Evolutionary conservation across 2,113 vertebrate genomes (phyloP).

Genomic region (Gasterosteus nipponicus): DNA sequence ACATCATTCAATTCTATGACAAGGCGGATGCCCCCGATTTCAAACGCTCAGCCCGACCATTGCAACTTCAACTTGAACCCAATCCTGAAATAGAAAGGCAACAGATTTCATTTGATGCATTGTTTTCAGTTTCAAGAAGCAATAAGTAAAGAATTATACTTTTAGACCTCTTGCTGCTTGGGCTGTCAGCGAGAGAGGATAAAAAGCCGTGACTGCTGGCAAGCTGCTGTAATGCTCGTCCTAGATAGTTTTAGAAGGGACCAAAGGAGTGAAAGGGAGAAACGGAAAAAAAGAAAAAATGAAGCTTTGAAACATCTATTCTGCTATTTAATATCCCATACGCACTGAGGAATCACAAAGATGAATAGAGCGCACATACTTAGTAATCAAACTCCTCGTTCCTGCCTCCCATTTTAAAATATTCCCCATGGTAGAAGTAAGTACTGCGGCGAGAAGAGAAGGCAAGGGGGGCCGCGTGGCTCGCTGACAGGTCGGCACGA

Average conservation of each 20-base stretch:
- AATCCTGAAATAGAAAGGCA: conserved; percentile 39
- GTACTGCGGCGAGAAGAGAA: conserved; percentile 16
- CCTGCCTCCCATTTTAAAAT: conserved; percentile 35
- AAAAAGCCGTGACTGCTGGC: conserved; percentile 43
- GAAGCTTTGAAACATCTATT: conserved; percentile 23
- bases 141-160: conserved; percentile 17
- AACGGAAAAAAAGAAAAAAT: not conserved
- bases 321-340: conserved; percentile 24
- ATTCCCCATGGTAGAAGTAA: conserved; percentile 58
- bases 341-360: conserved; percentile 19
- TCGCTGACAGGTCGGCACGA: conserved; percentile 59
- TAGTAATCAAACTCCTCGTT: conserved; percentile 49
- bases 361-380: conserved; percentile 44
- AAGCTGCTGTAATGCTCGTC: conserved; percentile 39
- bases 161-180: conserved; percentile 41
- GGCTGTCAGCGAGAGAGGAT: conserved; percentile 48
- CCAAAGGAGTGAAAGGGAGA: conserved; percentile 18
- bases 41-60: conserved; percentile 37
- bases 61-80: conserved; percentile 57
- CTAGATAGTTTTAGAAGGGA: conserved; percentile 46
- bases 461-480: conserved; percentile 30
- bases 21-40: conserved; percentile 47
- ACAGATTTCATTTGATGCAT: not conserved
- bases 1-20: conserved; percentile 53
- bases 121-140: conserved; percentile 27